A percentile compares a stretch with the other conserved stretches of the same genome.
Conservation (phyloP, 2,888 invertebrate species). For the Cyrtodaria siliqua region DNA sequence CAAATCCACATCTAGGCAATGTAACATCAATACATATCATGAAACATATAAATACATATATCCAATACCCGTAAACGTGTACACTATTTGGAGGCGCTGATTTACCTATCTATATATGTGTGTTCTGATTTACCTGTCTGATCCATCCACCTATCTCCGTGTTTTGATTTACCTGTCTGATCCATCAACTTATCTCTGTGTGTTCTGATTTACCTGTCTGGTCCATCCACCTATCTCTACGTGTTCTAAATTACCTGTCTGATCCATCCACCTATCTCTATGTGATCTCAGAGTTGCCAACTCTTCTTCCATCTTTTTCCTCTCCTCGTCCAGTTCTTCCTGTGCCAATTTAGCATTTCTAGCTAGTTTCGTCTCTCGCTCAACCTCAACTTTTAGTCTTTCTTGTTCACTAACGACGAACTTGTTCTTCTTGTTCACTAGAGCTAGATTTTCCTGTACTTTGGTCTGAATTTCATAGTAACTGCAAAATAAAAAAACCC, state of each 20-base stretch:
- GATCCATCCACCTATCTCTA: constrained; percentile 3
- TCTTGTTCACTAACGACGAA: constrained; percentile 5
- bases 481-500: no score
- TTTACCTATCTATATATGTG: no score
- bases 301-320: constrained; percentile 18
- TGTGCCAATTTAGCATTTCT: constrained; percentile 15
- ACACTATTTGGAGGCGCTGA: no score
- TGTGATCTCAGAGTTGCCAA: constrained; percentile 10
- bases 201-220: constrained; percentile 17
- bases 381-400: background rate
- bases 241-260: no score
- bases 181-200: constrained; percentile 9
- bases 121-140: constrained; percentile 20
- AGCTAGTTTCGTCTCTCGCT: constrained; percentile 10
- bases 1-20: no score
- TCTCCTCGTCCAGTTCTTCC: constrained; percentile 27
- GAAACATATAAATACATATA: no score
- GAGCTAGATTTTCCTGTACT: constrained; percentile 14
- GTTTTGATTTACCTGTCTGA: no score
- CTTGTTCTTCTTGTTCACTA: constrained; percentile 16
- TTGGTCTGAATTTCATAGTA: constrained; percentile 20
- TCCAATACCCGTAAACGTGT: no score
- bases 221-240: constrained; percentile 23
- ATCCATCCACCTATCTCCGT: constrained; percentile 22
- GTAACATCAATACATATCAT: no score